Conservation (phyloP, 2,113 vertebrate species). For the Trogon melanurus region DNA sequence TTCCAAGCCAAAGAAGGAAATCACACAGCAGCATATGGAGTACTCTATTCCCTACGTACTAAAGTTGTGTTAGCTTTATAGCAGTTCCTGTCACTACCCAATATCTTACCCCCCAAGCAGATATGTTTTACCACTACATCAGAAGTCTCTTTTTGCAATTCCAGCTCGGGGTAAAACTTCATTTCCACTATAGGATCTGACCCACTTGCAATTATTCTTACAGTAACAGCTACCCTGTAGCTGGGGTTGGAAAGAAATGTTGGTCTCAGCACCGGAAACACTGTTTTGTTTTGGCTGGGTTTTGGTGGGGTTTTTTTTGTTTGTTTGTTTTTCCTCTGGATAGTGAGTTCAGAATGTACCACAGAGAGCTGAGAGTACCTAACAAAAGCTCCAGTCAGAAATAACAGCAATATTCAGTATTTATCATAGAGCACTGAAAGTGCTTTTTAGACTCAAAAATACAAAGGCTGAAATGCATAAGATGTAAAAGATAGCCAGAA, state of each 20-base stretch:
- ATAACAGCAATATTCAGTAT: background rate
- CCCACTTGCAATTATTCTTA: background rate
- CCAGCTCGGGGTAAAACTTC: background rate
- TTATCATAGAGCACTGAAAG: background rate
- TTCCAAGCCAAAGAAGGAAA: slow-evolving; percentile 37
- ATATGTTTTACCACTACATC: background rate
- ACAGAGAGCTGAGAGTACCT: background rate
- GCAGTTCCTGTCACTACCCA: slow-evolving; percentile 1
- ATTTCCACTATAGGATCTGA: background rate
- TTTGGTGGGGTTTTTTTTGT: too few relatives aligned
- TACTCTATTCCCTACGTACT: background rate
- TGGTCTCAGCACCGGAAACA: background rate
- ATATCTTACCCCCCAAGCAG: background rate
- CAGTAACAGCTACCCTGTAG: background rate
- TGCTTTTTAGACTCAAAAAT: background rate
- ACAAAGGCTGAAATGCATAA: background rate
- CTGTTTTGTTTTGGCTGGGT: background rate
- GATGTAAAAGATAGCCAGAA: background rate
- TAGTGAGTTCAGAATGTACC: background rate
- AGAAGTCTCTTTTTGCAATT: background rate
- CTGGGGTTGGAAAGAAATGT: background rate
- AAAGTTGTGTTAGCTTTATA: background rate
- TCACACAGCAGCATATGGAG: background rate
- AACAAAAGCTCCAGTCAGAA: background rate
- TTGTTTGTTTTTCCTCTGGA: background rate